These are phyloP conservation scores for Aleiodes leptofemur DNA, from an alignment of 2,888 invertebrate species.

Conservation along the genomic window DNA sequence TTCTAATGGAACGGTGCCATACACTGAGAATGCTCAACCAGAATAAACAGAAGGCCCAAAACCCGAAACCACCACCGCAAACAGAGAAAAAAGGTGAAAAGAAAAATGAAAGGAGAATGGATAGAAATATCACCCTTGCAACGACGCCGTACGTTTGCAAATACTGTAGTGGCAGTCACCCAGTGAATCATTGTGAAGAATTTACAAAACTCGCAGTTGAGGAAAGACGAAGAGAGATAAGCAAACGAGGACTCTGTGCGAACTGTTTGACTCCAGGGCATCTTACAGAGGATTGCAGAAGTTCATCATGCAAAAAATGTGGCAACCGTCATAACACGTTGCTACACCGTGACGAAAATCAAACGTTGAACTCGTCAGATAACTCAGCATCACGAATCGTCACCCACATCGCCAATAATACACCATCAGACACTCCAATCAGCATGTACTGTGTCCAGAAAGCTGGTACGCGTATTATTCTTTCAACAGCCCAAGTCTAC, in stretches of 20 bases:
- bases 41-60: constrained; percentile 13
- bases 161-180: constrained; percentile 44
- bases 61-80: neutral
- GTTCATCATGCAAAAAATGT: constrained; percentile 52
- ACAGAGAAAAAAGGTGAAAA: constrained; percentile 6
- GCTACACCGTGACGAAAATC: constrained; percentile 44
- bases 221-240: neutral
- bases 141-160: constrained; percentile 36
- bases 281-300: constrained; percentile 47
- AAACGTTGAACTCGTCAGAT: neutral
- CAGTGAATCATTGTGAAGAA: constrained; percentile 46
- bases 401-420: neutral
- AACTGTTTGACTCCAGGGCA: constrained; percentile 55
- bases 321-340: constrained; percentile 48
- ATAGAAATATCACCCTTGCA: constrained; percentile 12
- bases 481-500: constrained; percentile 43
- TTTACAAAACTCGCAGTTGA: constrained; percentile 30
- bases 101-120: neutral
- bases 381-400: constrained; percentile 12
- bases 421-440: neutral
- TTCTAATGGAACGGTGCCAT: constrained; percentile 48
- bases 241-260: constrained; percentile 46
- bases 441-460: constrained; percentile 38
- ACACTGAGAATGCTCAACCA: constrained; percentile 40
- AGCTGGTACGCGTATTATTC: constrained; percentile 34